These are phyloP conservation scores for Sarcophaga rosellei DNA, from an alignment of 2,888 invertebrate genomes.

Conservation along the genomic window DNA sequence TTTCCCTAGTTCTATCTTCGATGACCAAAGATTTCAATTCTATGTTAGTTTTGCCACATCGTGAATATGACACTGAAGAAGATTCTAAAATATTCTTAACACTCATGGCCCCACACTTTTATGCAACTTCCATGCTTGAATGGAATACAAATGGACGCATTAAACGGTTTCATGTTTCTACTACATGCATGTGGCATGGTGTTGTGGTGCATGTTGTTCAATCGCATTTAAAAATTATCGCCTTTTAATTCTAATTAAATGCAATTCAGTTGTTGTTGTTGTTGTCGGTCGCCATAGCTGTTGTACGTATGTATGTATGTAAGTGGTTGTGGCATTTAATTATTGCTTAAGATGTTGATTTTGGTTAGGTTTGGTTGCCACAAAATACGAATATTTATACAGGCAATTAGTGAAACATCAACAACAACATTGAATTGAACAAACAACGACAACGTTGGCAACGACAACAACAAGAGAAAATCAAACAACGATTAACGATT, in stretches of 20 bases:
- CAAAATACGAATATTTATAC: constrained; percentile 57
- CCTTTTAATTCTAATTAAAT: constrained; percentile 65
- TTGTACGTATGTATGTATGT: not conserved
- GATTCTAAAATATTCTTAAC: too few relatives aligned
- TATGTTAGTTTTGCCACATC: too few relatives aligned
- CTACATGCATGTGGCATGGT: too few relatives aligned
- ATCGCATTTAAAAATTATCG: constrained; percentile 63
- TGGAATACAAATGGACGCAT: not conserved
- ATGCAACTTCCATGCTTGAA: too few relatives aligned
- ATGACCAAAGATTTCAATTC: too few relatives aligned
- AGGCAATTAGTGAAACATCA: constrained; percentile 66
- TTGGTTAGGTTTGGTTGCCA: constrained; percentile 32
- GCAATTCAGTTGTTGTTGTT: constrained; percentile 43
- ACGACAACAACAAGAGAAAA: constrained; percentile 9
- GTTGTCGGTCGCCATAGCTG: too few relatives aligned
- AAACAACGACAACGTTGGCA: constrained; percentile 34
- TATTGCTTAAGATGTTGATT: constrained; percentile 59
- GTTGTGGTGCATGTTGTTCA: not conserved
- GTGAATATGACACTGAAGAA: too few relatives aligned
- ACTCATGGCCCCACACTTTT: too few relatives aligned
- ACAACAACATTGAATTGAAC: constrained; percentile 7
- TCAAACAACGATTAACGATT: constrained; percentile 6
- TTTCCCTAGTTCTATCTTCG: too few relatives aligned
- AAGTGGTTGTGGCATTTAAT: constrained; percentile 63
- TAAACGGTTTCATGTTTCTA: not conserved